Base-by-base conservation (phyloP, 2,113 vertebrate species). In the Anthoscopus minutus region DNA sequence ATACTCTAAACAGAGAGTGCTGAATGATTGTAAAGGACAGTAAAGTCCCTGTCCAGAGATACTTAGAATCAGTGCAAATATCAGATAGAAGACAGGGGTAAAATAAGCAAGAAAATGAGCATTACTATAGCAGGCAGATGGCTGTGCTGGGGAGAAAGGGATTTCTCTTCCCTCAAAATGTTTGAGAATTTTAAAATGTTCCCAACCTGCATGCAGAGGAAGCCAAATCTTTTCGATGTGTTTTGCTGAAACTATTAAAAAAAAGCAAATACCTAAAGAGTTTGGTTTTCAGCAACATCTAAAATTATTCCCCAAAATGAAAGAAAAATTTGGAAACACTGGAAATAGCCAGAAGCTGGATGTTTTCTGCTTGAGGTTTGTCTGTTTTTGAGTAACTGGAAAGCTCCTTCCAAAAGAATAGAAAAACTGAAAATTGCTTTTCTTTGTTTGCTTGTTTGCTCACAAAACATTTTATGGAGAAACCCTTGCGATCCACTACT, bases 291-390 rank as follows among this genome's bases (percentile, higher is more conserved):
- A 70, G 28, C 51, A 94, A 57, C 66, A 73, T 86, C 47, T 94
- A 86, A 94, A 96, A 89, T 85, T 80, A 77, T 89, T 86, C 64
- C 71, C 56, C 51, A 70, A 83, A 88, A 30, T 77, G 67, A 94
- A 89, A 91, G 38, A 80, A 94, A 76, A 83, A 88, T 86, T 89
- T 71, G 47, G 82, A 94, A 94, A 89, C 48, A 60, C 47, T 88
- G 44, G 56, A 86, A 96, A 94, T 62, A 96, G 44, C 71, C 85
- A 70, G 72, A 89, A 96, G 82, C 47, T 66, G 79, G 51, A 78
- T 85, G 35, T 17, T 95, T 95, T 56, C 79, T 89, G 71, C 58
- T 89, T 74, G 77, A 50, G 58, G 14, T 54, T 91, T 37, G 38
- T 74, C 91, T 90, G 74, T 28, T 94, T 95, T 76, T 73, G 70